Evolutionary conservation across 1,140 invertebrate species (phyloP), one percentile per base, ranked within the genome.

Genomic region (Berghia stephanieae): DNA sequence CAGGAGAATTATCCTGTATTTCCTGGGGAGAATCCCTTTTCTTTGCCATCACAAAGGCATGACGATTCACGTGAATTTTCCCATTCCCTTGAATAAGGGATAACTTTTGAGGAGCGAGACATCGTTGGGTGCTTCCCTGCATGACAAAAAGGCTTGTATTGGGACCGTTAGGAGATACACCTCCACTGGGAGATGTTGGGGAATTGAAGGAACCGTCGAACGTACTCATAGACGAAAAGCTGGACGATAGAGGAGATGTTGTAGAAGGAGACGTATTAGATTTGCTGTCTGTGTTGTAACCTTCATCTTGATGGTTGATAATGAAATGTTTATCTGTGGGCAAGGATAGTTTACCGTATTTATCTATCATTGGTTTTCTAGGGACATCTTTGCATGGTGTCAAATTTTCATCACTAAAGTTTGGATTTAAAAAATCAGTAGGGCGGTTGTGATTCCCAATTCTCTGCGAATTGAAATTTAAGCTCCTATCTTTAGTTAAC

Each of bases 291-390:
- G 72, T 75, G 18, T 24, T 21, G 40, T 75, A 73, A 1, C 71
- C 71, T n/a, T 73, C 71, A 27, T 73, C 71, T 1, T 1, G 57
- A 60, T n/a, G n/a, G n/a, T n/a, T n/a, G n/a, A n/a, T n/a, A n/a
- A n/a, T n/a, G n/a, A n/a, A n/a, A n/a, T n/a, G n/a, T n/a, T n/a
- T n/a, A n/a, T n/a, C n/a, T n/a, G n/a, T n/a, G n/a, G n/a, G n/a
- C n/a, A n/a, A n/a, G n/a, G n/a, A n/a, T n/a, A n/a, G n/a, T n/a
- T n/a, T n/a, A n/a, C n/a, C n/a, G n/a, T n/a, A n/a, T n/a, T n/a
- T n/a, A n/a, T n/a, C n/a, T n/a, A n/a, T n/a, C n/a, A n/a, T n/a
- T n/a, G n/a, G n/a, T n/a, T n/a, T n/a, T n/a, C n/a, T n/a, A n/a
- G n/a, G n/a, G n/a, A n/a, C n/a, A n/a, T n/a, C n/a, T n/a, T n/a